Conservation (phyloP, 2,113 vertebrate species). For the Butastur rufipennis region DNA sequence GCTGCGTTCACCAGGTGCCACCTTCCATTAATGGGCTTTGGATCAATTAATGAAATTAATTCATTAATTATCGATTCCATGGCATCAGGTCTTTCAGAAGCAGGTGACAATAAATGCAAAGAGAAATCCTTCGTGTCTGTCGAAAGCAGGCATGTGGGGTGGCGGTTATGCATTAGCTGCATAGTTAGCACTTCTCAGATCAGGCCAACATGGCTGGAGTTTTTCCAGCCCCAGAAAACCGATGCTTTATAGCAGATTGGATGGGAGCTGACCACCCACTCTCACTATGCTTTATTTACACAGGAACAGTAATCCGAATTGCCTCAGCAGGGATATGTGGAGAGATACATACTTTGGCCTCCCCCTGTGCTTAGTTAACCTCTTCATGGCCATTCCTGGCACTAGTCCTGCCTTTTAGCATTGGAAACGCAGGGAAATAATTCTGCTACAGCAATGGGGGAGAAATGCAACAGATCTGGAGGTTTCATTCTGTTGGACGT, state of each 20-base stretch:
- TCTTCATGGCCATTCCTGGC: not conserved
- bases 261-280: not conserved
- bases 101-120: not conserved
- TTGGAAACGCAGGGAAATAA: not conserved
- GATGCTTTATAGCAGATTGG: not conserved
- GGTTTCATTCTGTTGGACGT: accelerated
- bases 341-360: not conserved
- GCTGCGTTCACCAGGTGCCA: not conserved
- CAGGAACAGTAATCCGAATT: not conserved
- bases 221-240: not conserved
- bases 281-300: not conserved
- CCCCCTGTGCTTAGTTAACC: not conserved
- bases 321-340: not conserved
- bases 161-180: not conserved
- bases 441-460: not conserved
- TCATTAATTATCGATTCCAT: not conserved
- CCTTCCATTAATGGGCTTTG: not conserved
- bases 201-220: not conserved
- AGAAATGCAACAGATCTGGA: not conserved
- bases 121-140: not conserved
- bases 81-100: not conserved
- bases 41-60: not conserved
- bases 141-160: accelerated
- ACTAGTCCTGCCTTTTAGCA: not conserved
- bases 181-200: not conserved